phyloP scores from a whole-genome alignment of 2,888 invertebrate genomes.

The Apotomis turbidana region DNA sequence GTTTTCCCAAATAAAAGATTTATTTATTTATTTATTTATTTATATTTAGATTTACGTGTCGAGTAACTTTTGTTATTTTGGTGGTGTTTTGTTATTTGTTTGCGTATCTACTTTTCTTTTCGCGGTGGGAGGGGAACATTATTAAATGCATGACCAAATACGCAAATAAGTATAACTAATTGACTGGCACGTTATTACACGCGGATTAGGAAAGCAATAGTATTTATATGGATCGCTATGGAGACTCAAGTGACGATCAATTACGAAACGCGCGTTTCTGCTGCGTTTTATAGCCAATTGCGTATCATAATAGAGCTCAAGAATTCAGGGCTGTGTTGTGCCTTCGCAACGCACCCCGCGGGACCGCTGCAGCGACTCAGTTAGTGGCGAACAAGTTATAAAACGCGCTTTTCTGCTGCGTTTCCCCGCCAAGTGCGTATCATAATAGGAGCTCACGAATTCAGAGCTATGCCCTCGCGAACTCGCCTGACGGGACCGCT shows the following conservation, averaged over 20 bases:
- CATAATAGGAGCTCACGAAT: conserved; percentile 19
- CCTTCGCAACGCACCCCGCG: conserved; percentile 4
- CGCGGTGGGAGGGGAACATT: too few relatives aligned
- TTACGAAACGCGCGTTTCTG: not conserved
- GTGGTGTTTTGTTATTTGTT: too few relatives aligned
- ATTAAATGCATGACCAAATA: too few relatives aligned
- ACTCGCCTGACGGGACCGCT: not conserved
- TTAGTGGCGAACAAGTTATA: not conserved
- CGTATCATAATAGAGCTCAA: conserved; percentile 12
- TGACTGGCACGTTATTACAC: too few relatives aligned
- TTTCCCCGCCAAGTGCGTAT: conserved; percentile 1
- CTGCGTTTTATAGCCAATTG: conserved; percentile 5
- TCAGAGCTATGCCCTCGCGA: conserved; percentile 26
- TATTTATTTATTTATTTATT: too few relatives aligned
- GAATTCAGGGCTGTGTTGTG: conserved; percentile 32
- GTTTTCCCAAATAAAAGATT: too few relatives aligned
- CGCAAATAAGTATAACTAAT: too few relatives aligned
- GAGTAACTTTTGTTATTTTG: too few relatives aligned
- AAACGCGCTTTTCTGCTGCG: not conserved
- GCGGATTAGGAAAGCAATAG: too few relatives aligned
- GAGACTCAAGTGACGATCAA: not conserved
- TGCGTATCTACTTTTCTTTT: too few relatives aligned
- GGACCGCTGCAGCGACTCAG: not conserved
- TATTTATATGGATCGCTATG: too few relatives aligned
- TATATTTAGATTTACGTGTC: too few relatives aligned